phyloP scores from a whole-genome alignment of 2,888 invertebrate species.

The Teleogryllus oceanicus region DNA sequence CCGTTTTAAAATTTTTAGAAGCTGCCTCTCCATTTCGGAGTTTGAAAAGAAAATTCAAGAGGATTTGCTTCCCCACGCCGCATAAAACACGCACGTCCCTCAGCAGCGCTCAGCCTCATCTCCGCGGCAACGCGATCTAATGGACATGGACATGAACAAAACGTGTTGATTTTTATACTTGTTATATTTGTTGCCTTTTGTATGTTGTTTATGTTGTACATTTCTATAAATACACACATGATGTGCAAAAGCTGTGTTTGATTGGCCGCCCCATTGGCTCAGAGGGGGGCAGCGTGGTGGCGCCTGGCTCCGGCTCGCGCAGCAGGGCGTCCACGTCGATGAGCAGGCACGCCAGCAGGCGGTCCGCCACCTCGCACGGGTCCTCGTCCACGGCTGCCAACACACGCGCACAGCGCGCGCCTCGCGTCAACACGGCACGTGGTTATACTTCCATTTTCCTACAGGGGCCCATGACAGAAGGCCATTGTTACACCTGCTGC shows the following conservation, averaged over 20 bases:
- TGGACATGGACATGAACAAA: background rate
- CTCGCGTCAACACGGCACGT: background rate
- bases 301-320: background rate
- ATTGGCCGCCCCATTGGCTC: background rate
- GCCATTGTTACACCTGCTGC: no score
- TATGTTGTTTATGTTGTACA: constrained; percentile 1
- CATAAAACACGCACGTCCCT: background rate
- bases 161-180: background rate
- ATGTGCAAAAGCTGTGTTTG: background rate
- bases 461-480: no score
- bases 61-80: background rate
- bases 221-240: background rate
- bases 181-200: background rate
- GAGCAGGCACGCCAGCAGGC: background rate
- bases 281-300: background rate
- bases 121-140: background rate
- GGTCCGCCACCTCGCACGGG: background rate
- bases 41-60: no score
- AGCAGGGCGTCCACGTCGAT: background rate
- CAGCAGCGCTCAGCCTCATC: background rate
- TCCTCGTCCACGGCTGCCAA: background rate
- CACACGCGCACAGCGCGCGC: background rate
- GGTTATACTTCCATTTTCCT: no score
- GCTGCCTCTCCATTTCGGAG: no score
- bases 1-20: no score